Conservation (phyloP, 2,113 vertebrate species). For the Strigops habroptila region DNA sequence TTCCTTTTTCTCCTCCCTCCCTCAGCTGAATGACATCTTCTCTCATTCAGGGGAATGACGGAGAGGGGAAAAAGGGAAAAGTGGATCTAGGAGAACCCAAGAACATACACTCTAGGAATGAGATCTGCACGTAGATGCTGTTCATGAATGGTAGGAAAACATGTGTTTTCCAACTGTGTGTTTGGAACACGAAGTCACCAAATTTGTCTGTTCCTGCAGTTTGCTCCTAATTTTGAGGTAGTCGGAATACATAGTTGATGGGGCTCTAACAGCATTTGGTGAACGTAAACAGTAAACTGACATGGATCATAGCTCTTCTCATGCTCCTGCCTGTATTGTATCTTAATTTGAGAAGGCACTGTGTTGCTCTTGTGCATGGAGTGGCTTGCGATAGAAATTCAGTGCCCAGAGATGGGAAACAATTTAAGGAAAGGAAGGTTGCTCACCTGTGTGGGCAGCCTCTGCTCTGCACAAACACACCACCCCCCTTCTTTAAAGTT, state of each 20-base stretch:
- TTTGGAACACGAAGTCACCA: accelerated
- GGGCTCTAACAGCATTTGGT: not conserved
- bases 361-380: not conserved
- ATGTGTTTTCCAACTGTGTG: not conserved
- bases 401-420: not conserved
- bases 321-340: not conserved
- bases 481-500: not conserved
- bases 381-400: not conserved
- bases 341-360: not conserved
- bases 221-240: not conserved
- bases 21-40: not conserved
- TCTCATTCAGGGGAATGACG: no score
- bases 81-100: not conserved
- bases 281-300: not conserved
- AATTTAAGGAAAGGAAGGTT: not conserved
- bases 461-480: not conserved
- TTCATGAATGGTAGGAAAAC: not conserved
- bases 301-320: not conserved
- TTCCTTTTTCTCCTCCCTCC: constrained; percentile 1
- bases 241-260: not conserved
- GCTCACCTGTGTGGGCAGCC: not conserved
- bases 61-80: not conserved
- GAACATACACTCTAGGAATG: accelerated
- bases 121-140: accelerated
- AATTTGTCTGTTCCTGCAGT: not conserved